Conservation (phyloP, 2,113 vertebrate genomes). For the Alaudala cheleensis region DNA sequence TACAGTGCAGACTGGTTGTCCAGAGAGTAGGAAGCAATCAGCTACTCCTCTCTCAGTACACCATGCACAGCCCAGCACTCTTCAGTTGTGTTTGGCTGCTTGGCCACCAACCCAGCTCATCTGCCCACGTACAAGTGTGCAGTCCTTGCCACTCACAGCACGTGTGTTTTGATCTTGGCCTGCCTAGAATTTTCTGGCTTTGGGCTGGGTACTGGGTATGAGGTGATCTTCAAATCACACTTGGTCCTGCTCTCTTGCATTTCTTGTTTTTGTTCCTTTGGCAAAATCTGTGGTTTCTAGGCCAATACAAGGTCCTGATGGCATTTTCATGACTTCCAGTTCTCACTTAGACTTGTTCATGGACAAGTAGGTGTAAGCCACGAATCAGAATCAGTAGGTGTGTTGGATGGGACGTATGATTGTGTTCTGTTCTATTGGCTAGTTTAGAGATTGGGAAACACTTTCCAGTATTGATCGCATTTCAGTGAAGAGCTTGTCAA, state of each 20-base stretch:
- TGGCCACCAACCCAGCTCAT: not conserved
- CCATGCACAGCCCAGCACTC: not conserved
- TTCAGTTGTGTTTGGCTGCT: not conserved
- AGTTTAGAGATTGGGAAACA: not conserved
- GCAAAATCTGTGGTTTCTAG: not conserved
- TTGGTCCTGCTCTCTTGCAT: not conserved
- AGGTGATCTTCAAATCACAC: not conserved
- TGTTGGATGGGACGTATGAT: not conserved
- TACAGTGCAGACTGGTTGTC: not conserved
- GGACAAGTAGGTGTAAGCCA: not conserved
- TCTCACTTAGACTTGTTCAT: not conserved
- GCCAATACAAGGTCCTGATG: not conserved
- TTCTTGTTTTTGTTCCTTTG: not conserved
- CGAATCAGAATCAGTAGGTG: not conserved
- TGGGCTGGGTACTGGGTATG: not conserved
- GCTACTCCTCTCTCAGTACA: not conserved
- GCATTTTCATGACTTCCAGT: not conserved
- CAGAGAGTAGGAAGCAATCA: not conserved
- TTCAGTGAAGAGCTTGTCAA: not conserved
- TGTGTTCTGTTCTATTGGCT: not conserved
- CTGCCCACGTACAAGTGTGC: not conserved
- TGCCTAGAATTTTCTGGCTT: not conserved
- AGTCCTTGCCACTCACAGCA: not conserved
- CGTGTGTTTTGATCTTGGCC: rapidly evolving
- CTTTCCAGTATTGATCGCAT: not conserved